Evolutionary conservation across 2,888 invertebrate species (phyloP).

Genomic region (Teleiodes luculella): DNA sequence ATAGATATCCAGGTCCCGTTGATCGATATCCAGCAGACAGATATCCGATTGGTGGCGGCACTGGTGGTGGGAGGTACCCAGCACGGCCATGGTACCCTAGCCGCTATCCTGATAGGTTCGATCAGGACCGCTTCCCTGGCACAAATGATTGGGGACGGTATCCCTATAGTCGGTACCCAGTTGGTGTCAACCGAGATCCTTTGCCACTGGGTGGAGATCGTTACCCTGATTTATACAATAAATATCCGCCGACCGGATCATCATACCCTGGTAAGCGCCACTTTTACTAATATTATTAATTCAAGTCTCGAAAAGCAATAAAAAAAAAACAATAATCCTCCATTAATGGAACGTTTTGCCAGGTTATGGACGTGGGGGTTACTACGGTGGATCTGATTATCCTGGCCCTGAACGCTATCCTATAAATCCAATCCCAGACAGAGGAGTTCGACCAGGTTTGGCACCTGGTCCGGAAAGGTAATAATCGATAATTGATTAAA

Average conservation of each 20-base stretch:
- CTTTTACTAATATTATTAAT: neutral
- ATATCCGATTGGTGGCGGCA: constrained; percentile 51
- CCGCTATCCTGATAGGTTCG: constrained; percentile 73
- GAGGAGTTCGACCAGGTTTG: constrained; percentile 46
- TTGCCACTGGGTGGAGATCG: constrained; percentile 72
- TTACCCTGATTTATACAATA: constrained; percentile 72
- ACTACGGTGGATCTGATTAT: constrained; percentile 55
- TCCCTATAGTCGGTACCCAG: constrained; percentile 65
- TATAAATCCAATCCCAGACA: constrained; percentile 50
- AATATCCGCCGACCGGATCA: constrained; percentile 79
- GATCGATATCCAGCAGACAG: constrained; percentile 58
- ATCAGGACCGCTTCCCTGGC: constrained; percentile 62
- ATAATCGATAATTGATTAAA: neutral
- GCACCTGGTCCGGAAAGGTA: constrained; percentile 56
- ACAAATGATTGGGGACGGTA: constrained; percentile 66
- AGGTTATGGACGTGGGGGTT: constrained; percentile 67
- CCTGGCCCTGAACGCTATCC: constrained; percentile 58
- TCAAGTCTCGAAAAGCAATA: neutral
- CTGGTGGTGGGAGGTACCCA: constrained; percentile 47
- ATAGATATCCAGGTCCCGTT: constrained; percentile 50
- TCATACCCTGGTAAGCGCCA: constrained; percentile 71
- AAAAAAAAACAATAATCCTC: neutral
- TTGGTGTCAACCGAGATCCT: constrained; percentile 71
- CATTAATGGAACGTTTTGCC: constrained; percentile 27
- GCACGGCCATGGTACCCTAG: constrained; percentile 49